Evolutionary conservation across 2,797 vertebrate species (phyloP), one percentile per base, ranked within the genome.

Genomic region (Onychomys torridus): DNA sequence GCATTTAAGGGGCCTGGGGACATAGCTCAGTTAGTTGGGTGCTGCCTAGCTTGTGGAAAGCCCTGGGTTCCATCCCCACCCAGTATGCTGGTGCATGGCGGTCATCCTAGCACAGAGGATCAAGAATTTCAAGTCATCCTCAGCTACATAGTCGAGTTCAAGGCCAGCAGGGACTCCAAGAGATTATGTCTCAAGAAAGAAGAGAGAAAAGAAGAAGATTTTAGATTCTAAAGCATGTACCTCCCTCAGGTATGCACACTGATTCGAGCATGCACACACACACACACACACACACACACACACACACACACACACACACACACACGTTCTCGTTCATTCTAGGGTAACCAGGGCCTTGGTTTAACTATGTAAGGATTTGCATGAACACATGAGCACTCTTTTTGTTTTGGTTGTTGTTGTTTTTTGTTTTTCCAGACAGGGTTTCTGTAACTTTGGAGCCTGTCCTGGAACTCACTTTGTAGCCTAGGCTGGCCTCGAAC

Each of bases 31-130:
- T 71, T 27, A 25, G 49, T 19, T 21, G 67, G n/a, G 49, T 40
- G 46, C 85, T 57, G n/a, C 49, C n/a, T 57, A 12, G n/a, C 5
- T 71, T 57, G 52, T 52, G 1, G 7, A 25, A 57, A 57, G 52
- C 34, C 76, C 27, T 57, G 78, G 34, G n/a, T 3, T 52, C 23
- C 49, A 19, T 79, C 13, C 46, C 49, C 49, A 57, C 65, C 49
- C 49, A 40, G 4, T n/a, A 12, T 0, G 3, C n/a, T 73, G 67
- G 9, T 29, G 14, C n/a, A 19, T 37, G 46, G 34, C 3, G 0
- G 6, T 37, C 49, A 40, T 57, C 25, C 5, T 16, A 71, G 67
- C 49, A 29, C 8, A 67, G 49, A 21, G 67, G 49, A 52, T 86
- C n/a, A 40, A 37, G 49, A 87, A 49, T 87, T 73, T 55, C 73